phyloP scores from a whole-genome alignment of 2,113 vertebrate species.

The Datnioides undecimradiatus region DNA sequence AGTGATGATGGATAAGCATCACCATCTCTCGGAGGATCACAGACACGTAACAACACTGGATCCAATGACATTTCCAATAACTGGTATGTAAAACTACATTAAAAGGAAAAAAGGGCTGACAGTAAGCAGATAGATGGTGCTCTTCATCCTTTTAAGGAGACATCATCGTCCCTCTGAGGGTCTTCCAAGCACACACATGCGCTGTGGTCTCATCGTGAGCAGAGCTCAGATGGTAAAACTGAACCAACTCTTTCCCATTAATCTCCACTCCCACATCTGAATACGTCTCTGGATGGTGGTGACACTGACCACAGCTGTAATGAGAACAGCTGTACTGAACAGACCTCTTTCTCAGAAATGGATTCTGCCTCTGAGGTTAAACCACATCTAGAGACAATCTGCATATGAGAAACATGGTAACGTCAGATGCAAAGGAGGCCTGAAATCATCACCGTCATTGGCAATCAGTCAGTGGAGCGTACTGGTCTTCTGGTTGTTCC shows the following conservation, averaged over 20 bases:
- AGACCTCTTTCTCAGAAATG: conserved; percentile 29
- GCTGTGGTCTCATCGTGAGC: conserved; percentile 36
- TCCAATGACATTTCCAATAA: conserved; percentile 19
- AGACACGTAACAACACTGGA: conserved; percentile 1
- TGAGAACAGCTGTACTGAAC: conserved; percentile 58
- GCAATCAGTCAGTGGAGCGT: conserved; percentile 3
- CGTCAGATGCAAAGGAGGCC: conserved; percentile 39
- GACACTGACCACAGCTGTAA: conserved; percentile 67
- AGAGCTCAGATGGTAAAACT: conserved; percentile 46
- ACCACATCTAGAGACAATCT: conserved; percentile 56
- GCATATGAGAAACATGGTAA: conserved; percentile 32
- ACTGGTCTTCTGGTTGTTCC: background rate
- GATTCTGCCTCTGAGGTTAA: conserved; percentile 39
- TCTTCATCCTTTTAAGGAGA: conserved; percentile 39
- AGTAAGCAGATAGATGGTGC: conserved; percentile 20
- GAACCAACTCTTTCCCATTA: conserved; percentile 50
- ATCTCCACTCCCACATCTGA: conserved; percentile 65
- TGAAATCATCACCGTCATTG: conserved; percentile 35
- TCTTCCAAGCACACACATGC: conserved; percentile 20
- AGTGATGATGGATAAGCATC: background rate
- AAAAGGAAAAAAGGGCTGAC: conserved; percentile 27
- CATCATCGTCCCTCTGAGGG: conserved; percentile 8
- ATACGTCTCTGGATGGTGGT: conserved; percentile 40
- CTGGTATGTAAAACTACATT: background rate
- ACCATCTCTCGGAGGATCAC: background rate